Evolutionary conservation across 2,113 vertebrate genomes (phyloP).

Genomic region (Pachyramphus minor): DNA sequence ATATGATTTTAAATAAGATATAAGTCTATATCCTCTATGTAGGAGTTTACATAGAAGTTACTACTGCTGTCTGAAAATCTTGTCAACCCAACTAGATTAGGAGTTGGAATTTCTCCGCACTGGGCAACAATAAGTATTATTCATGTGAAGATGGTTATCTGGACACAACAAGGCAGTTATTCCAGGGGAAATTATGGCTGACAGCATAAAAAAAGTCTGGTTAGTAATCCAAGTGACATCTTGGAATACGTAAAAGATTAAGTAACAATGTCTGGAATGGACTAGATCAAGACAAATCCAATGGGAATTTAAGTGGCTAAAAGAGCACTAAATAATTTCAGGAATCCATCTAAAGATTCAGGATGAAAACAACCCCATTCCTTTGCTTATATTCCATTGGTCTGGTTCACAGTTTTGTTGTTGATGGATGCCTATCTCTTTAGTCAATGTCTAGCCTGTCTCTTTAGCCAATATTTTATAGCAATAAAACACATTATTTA

Average conservation of each 20-base stretch:
- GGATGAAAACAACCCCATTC: neutral
- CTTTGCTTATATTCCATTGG: neutral
- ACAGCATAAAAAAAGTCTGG: neutral
- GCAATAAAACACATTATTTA: constrained; percentile 1
- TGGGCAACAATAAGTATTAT: constrained; percentile 17
- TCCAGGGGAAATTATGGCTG: neutral
- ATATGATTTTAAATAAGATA: neutral
- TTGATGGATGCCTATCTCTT: constrained; percentile 1
- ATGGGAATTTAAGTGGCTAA: constrained; percentile 5
- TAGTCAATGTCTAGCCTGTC: constrained; percentile 10
- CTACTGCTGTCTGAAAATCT: neutral
- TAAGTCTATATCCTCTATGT: neutral
- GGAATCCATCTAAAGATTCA: constrained; percentile 34
- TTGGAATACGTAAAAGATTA: constrained; percentile 35
- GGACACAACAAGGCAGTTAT: neutral
- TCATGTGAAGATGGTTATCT: constrained; percentile 1
- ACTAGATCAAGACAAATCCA: constrained; percentile 30
- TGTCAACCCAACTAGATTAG: neutral
- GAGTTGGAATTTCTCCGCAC: neutral
- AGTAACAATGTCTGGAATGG: constrained; percentile 15
- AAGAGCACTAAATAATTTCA: constrained; percentile 22
- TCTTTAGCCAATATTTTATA: neutral
- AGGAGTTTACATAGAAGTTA: neutral
- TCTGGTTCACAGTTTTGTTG: neutral
- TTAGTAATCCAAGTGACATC: constrained; percentile 31